These are phyloP conservation scores for Cichladusa arquata DNA, from an alignment of 2,113 vertebrate genomes.

Conservation along the genomic window DNA sequence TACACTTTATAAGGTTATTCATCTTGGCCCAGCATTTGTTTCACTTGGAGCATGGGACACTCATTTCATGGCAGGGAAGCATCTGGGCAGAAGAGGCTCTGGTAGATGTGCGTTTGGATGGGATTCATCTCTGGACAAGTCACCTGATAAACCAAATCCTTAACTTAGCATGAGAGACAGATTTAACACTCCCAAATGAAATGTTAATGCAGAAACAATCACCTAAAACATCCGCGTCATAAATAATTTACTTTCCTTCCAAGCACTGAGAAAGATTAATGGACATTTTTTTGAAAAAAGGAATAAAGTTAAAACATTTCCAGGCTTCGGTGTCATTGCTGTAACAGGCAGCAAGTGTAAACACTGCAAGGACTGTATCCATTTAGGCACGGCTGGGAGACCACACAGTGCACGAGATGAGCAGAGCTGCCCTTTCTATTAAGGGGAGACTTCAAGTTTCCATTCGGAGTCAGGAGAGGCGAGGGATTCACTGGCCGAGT, in stretches of 20 bases:
- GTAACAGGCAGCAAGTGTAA: slow-evolving; percentile 65
- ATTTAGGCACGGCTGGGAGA: slow-evolving; percentile 47
- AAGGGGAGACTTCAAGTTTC: slow-evolving; percentile 48
- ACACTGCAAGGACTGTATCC: slow-evolving; percentile 50
- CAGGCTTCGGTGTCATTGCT: slow-evolving; percentile 33
- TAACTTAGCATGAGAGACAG: background rate
- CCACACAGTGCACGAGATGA: slow-evolving; percentile 64
- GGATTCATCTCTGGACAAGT: slow-evolving; percentile 17
- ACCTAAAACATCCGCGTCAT: slow-evolving; percentile 61
- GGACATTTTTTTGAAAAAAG: slow-evolving; percentile 10
- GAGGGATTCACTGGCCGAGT: slow-evolving; percentile 33
- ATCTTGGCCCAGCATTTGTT: background rate
- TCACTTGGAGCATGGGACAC: background rate
- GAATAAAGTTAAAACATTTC: slow-evolving; percentile 58
- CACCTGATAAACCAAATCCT: slow-evolving; percentile 18
- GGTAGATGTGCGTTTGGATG: background rate
- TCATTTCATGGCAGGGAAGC: background rate
- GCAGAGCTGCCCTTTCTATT: slow-evolving; percentile 8
- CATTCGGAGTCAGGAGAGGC: slow-evolving; percentile 55
- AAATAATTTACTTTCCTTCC: slow-evolving; percentile 78
- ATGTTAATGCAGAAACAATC: slow-evolving; percentile 70
- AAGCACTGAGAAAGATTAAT: slow-evolving; percentile 72
- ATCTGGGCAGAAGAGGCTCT: background rate
- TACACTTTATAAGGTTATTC: background rate
- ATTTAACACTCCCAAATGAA: slow-evolving; percentile 67